Conservation (phyloP, 1,140 invertebrate genomes). For the Drosophila pruinosa region DNA sequence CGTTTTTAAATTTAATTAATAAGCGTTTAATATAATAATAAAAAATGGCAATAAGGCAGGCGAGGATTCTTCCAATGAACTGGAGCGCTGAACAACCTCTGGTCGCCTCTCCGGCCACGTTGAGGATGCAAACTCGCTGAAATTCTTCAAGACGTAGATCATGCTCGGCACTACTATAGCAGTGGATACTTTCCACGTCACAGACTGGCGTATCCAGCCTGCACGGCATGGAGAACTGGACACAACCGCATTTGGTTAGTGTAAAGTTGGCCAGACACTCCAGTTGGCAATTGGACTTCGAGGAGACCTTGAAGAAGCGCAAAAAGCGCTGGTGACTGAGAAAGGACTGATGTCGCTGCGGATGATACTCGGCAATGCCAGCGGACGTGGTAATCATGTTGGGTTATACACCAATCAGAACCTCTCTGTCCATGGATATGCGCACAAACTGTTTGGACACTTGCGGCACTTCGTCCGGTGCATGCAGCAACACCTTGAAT, state of each 20-base stretch:
- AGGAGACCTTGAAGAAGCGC: slow-evolving; percentile 88
- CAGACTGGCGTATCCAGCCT: slow-evolving; percentile 85
- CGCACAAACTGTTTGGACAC: slow-evolving; percentile 86
- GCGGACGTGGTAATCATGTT: slow-evolving; percentile 86
- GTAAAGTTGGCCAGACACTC: slow-evolving; percentile 91
- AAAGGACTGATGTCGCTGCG: slow-evolving; percentile 85
- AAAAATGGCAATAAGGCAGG: too few relatives aligned
- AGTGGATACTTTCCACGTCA: slow-evolving; percentile 83
- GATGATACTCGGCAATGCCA: slow-evolving; percentile 78
- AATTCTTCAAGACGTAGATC: slow-evolving; percentile 85
- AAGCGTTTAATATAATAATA: too few relatives aligned
- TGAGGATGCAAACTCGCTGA: slow-evolving; percentile 56
- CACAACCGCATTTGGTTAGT: slow-evolving; percentile 83
- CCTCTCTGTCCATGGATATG: slow-evolving; percentile 83
- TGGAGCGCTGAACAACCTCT: not conserved
- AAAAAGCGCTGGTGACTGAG: slow-evolving; percentile 86
- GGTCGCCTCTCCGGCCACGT: slow-evolving; percentile 25
- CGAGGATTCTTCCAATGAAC: not conserved
- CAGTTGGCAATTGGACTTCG: slow-evolving; percentile 89
- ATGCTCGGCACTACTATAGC: slow-evolving; percentile 84
- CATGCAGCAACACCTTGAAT: slow-evolving; percentile 86
- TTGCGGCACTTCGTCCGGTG: slow-evolving; percentile 85
- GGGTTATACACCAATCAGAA: slow-evolving; percentile 85
- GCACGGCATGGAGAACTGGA: slow-evolving; percentile 85
- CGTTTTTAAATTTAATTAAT: too few relatives aligned